Evolutionary conservation across 2,888 invertebrate species (phyloP).

Genomic region (Hirtodrosophila confusa): DNA sequence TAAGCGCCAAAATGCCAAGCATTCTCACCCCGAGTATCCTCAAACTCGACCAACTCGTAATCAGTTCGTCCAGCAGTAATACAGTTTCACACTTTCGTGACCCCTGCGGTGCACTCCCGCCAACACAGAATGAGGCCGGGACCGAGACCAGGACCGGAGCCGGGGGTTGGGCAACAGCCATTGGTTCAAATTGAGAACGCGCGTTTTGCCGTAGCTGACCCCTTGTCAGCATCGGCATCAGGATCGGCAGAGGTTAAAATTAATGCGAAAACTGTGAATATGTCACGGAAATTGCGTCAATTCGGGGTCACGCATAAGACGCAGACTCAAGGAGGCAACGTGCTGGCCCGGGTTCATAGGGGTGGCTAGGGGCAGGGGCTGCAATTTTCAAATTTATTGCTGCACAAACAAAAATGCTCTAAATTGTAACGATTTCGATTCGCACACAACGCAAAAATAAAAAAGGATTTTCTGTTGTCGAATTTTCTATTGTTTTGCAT

Average conservation of each 20-base stretch:
- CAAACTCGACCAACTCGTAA: constrained; percentile 51
- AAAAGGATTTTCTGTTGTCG: constrained; percentile 48
- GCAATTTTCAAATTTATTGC: constrained; percentile 68
- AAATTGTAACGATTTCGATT: constrained; percentile 64
- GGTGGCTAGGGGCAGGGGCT: constrained; percentile 48
- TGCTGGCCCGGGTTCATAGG: constrained; percentile 32
- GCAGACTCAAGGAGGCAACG: constrained; percentile 58
- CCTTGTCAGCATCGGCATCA: constrained; percentile 67
- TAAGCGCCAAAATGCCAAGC: constrained; percentile 60
- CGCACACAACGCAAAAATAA: constrained; percentile 37
- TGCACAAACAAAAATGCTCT: constrained; percentile 56
- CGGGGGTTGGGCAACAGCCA: constrained; percentile 58
- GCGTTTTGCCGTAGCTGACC: constrained; percentile 51
- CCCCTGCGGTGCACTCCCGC: constrained; percentile 69
- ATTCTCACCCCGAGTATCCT: constrained; percentile 40
- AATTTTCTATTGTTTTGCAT: constrained; percentile 69
- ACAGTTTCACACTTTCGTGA: constrained; percentile 78
- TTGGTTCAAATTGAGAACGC: constrained; percentile 55
- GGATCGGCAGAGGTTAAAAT: constrained; percentile 69
- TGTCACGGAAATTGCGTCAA: constrained; percentile 74
- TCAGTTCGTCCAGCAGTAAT: constrained; percentile 52
- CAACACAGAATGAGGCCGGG: constrained; percentile 37
- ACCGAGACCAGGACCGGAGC: constrained; percentile 23
- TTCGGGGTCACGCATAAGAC: constrained; percentile 78
- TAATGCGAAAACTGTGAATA: constrained; percentile 78